These are phyloP conservation scores for Teleopsis dalmanni DNA, from an alignment of 1,140 invertebrate genomes.

Conservation along the genomic window DNA sequence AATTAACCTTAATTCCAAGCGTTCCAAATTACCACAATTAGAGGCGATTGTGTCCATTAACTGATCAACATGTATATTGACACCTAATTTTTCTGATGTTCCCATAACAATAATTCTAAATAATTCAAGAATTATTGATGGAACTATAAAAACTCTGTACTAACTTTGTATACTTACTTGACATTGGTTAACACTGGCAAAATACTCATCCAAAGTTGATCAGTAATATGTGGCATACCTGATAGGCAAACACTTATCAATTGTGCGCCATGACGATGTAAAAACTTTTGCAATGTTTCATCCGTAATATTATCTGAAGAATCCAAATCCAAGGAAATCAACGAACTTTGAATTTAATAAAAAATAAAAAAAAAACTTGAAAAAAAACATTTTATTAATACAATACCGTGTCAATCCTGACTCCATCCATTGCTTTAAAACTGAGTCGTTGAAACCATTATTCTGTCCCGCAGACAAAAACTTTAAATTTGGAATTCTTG, in stretches of 20 bases:
- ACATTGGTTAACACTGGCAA: constrained; percentile 83
- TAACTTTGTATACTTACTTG: constrained; percentile 55
- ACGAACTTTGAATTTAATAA: constrained; percentile 24
- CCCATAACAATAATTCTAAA: constrained; percentile 92
- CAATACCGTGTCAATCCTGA: constrained; percentile 63
- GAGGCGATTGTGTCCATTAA: constrained; percentile 96
- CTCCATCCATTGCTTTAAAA: constrained; percentile 84
- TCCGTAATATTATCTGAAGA: constrained; percentile 93
- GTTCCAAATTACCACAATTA: constrained; percentile 79
- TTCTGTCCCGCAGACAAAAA: constrained; percentile 92
- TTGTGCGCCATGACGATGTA: constrained; percentile 81
- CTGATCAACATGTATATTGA: constrained; percentile 94
- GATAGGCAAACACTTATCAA: constrained; percentile 79
- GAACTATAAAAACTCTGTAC: not conserved
- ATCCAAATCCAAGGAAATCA: constrained; percentile 88
- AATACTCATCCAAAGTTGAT: constrained; percentile 92
- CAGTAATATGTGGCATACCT: constrained; percentile 96
- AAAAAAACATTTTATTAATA: not conserved
- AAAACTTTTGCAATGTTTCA: constrained; percentile 83
- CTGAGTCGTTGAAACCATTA: constrained; percentile 94
- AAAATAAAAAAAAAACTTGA: not conserved
- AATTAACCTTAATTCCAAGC: constrained; percentile 68
- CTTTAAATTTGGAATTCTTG: constrained; percentile 74
- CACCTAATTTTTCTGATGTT: constrained; percentile 88
- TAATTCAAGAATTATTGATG: not conserved